Evolutionary conservation across 2,113 vertebrate genomes (phyloP), one percentile per base, ranked within the genome.

Genomic region (Pseudopodoces humilis): DNA sequence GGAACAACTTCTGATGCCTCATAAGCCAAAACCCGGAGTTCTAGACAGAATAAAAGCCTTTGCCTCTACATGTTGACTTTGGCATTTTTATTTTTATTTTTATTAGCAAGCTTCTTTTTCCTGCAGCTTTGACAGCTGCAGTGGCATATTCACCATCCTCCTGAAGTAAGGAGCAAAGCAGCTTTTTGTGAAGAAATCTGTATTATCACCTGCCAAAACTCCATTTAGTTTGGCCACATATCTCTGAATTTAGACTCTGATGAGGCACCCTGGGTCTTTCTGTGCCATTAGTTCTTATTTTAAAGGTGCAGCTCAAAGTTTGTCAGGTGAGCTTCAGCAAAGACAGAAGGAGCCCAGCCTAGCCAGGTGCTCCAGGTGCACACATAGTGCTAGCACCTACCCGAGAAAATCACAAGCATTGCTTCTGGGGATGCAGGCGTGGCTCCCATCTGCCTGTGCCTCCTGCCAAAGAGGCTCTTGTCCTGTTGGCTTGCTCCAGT

Each of bases 31-130:
- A 82, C 28, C 4, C 0, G 3, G 53, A 74, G 52, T 46, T 86
- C n/a, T 64, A 78, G 44, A 18, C 0, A 6, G 37, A 97, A 96
- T 97, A 95, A 97, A 96, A 86, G 33, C 58, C 62, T 88, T 83
- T 10, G 8, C 28, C 53, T 88, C 37, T 44, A 49, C 15, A 5
- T 8, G 9, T 50, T 67, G 49, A 33, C 50, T 89, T 75, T 21
- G 60, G 23, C 18, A 31, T 60, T 88, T 84, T 80, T 7, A 23
- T 60, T 88, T 84, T 80, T 7, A 23, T 56, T 80, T 88, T 50
- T 78, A 20, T 33, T 55, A 39, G 18, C 20, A 74, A 81, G 30
- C 35, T 70, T 47, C 31, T 50, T 87, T 68, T 65, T 43, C 50
- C 67, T 35, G 23, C 37, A 77, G 22, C 59, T 91, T 52, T 69